A percentile compares a stretch with the other conserved stretches of the same genome.
Evolutionary conservation across 2,113 vertebrate genomes (phyloP).

Genomic region (Verasper variegatus): DNA sequence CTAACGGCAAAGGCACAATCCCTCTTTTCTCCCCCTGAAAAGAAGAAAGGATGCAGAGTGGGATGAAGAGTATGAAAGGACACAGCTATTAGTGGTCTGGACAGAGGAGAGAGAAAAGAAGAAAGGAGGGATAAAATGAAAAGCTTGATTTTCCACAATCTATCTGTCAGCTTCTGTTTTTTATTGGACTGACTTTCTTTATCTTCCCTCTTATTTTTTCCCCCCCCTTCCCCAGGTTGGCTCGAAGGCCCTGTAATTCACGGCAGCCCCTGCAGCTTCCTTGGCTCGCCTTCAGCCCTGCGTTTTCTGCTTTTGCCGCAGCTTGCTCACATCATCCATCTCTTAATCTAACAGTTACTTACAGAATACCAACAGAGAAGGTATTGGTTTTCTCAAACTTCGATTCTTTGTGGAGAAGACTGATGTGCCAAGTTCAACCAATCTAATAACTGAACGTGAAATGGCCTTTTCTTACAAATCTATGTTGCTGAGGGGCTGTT

Average conservation of each 20-base stretch:
- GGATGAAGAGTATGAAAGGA: slow-evolving; percentile 50
- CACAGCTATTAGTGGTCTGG: slow-evolving; percentile 66
- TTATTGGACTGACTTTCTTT: slow-evolving; percentile 41
- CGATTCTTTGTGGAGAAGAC: slow-evolving; percentile 9
- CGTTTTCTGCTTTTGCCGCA: slow-evolving; percentile 33
- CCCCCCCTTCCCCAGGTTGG: slow-evolving; percentile 14
- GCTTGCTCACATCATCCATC: slow-evolving; percentile 26
- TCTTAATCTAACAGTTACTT: slow-evolving; percentile 29
- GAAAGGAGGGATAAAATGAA: slow-evolving; percentile 29
- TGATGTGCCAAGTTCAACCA: slow-evolving; percentile 3
- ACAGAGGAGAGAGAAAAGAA: slow-evolving; percentile 46
- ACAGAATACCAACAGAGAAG: slow-evolving; percentile 16
- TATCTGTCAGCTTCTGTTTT: slow-evolving; percentile 53
- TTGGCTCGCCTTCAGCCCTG: slow-evolving; percentile 16
- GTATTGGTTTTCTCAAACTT: slow-evolving; percentile 41
- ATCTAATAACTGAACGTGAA: slow-evolving; percentile 26
- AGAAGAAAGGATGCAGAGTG: slow-evolving; percentile 15
- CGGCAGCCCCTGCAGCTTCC: slow-evolving; percentile 40
- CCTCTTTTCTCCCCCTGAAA: slow-evolving; percentile 46
- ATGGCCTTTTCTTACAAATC: slow-evolving; percentile 3
- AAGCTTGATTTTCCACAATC: slow-evolving; percentile 50
- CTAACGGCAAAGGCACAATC: slow-evolving; percentile 45
- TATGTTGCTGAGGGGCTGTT: no score
- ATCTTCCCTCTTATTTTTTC: slow-evolving; percentile 27
- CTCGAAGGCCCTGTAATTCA: slow-evolving; percentile 53